Evolutionary conservation across 2,797 vertebrate species (phyloP).

Genomic region (Acomys russatus): DNA sequence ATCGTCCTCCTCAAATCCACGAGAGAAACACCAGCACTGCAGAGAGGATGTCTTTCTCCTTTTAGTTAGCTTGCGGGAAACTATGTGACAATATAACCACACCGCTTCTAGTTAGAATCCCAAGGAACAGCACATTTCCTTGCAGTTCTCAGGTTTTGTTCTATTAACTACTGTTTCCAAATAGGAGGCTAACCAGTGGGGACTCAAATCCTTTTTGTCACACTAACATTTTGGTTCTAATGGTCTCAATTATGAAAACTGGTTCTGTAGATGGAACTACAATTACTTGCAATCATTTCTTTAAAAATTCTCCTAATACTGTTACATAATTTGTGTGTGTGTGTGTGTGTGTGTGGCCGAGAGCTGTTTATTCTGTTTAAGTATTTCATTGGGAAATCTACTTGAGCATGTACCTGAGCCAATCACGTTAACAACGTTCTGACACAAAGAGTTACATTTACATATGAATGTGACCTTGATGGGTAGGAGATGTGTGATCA

Average conservation of each 20-base stretch:
- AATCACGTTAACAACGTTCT: not conserved
- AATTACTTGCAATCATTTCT: conserved; percentile 61
- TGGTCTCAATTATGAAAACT: conserved; percentile 51
- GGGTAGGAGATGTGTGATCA: not conserved
- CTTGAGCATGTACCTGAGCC: not conserved
- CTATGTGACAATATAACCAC: not conserved
- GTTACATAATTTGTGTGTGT: too few relatives aligned
- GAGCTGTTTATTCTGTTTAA: conserved; percentile 55
- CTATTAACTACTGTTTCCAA: conserved; percentile 49
- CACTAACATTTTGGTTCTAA: conserved; percentile 55
- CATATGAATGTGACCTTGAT: conserved; percentile 1
- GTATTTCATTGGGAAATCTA: conserved; percentile 41
- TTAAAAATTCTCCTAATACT: conserved; percentile 52
- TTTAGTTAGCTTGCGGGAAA: conserved; percentile 3
- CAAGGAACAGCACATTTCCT: conserved; percentile 44
- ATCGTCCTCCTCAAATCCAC: not conserved
- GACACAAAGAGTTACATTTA: conserved; percentile 4
- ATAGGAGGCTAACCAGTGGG: conserved; percentile 44
- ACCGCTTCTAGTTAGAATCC: not conserved
- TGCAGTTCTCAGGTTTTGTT: conserved; percentile 46
- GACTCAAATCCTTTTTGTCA: conserved; percentile 52
- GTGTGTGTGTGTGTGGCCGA: too few relatives aligned
- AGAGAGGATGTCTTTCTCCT: not conserved
- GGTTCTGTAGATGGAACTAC: not conserved
- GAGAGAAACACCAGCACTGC: conserved; percentile 12